These are phyloP conservation scores for Muraenolepis orangiensis DNA, from an alignment of 2,797 vertebrate genomes.

Conservation along the genomic window DNA sequence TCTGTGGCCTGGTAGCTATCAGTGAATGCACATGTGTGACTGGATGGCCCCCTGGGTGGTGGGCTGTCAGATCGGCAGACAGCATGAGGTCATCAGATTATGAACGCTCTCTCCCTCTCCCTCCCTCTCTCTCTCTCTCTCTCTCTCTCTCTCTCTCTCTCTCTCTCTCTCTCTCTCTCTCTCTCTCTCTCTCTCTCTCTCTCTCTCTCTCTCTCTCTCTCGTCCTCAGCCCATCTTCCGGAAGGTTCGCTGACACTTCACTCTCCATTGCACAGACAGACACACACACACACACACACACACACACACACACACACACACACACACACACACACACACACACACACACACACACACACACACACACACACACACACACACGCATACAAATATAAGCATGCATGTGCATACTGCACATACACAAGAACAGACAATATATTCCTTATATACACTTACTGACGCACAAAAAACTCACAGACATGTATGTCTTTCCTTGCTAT, in stretches of 20 bases:
- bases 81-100: constrained; percentile 63
- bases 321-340: constrained; percentile 6
- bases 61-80: constrained; percentile 62
- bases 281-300: neutral
- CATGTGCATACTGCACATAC: neutral
- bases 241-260: constrained; percentile 18
- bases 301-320: neutral
- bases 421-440: no score
- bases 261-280: constrained; percentile 49
- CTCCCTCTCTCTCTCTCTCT: no score
- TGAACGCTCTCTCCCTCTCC: constrained; percentile 24
- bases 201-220: no score
- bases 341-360: neutral
- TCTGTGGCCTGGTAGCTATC: constrained; percentile 36
- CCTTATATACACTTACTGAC: no score
- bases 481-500: no score
- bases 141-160: no score
- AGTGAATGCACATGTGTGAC: constrained; percentile 33
- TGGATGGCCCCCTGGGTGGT: constrained; percentile 26
- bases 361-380: constrained; percentile 12
- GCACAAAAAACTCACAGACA: no score
- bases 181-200: no score
- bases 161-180: no score
- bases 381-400: neutral
- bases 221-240: neutral